A percentile compares a stretch with the other conserved stretches of the same genome.
These are phyloP conservation scores for Macrotus californicus DNA, from an alignment of 2,113 vertebrate genomes.

Conservation along the genomic window DNA sequence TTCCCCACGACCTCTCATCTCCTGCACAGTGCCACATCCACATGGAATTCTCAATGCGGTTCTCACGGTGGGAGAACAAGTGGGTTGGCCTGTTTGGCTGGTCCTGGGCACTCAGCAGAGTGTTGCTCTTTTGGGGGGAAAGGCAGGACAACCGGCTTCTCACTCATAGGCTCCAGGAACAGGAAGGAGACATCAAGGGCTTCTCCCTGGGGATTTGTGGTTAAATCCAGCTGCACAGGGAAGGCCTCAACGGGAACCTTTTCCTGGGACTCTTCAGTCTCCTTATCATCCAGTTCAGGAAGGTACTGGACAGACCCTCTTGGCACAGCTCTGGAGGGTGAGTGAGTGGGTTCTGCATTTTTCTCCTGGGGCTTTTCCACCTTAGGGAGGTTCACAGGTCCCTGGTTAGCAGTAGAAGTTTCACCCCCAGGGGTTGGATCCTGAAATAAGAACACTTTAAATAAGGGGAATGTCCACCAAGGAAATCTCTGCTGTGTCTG, in stretches of 20 bases:
- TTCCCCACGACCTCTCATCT: neutral
- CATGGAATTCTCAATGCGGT: neutral
- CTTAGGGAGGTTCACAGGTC: neutral
- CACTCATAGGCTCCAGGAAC: neutral
- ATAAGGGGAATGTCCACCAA: neutral
- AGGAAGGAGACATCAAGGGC: constrained; percentile 24
- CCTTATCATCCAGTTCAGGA: neutral
- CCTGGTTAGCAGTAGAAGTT: neutral
- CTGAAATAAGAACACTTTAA: constrained; percentile 43
- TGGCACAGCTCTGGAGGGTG: neutral
- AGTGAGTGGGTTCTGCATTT: neutral
- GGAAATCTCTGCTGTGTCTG: neutral
- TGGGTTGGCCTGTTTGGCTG: rapidly evolving
- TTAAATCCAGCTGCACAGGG: constrained; percentile 47
- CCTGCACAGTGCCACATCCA: rapidly evolving
- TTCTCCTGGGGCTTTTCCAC: neutral
- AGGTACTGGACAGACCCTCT: constrained; percentile 42
- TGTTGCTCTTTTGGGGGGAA: constrained; percentile 64
- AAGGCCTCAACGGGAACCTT: neutral
- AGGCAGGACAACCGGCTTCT: constrained; percentile 54
- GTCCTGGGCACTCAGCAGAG: constrained; percentile 74
- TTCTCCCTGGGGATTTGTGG: constrained; percentile 30
- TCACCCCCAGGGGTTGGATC: neutral
- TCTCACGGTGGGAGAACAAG: constrained; percentile 56
- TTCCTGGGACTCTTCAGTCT: neutral